Evolutionary conservation across 2,888 invertebrate species (phyloP), one percentile per base, ranked within the genome.

Genomic region (Electrophaes corylata): DNA sequence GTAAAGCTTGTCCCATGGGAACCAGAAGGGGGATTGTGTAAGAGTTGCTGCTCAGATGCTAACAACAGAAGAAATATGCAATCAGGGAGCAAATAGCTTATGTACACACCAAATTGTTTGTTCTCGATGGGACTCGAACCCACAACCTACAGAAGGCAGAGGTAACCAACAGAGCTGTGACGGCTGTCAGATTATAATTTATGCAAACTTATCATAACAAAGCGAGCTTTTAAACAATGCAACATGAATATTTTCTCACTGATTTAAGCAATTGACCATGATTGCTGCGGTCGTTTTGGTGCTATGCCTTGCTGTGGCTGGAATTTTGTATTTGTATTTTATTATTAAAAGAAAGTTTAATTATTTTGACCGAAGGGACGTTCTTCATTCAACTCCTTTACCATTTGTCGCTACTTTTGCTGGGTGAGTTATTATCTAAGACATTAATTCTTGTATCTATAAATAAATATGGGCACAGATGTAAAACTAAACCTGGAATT

Each of bases 371-470:
- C 57, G 56, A 23, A 49, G 64, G 16, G 67, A 67, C 31, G 49
- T 65, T 20, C 14, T 67, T 26, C 64, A 62, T 49, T 56, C 62
- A 3, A 65, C 67, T 11, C 62, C 67, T 4, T 10, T 67, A 43
- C 67, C 67, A 2, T 67, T 60, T 49, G 31, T 65, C 12, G 50
- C 62, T 53, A 60, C 59, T 40, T 54, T 67, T 31, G 44, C 62
- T 16, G 67, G 67, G 67, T 67, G 62, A 11, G 67, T 62, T n/a
- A n/a, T n/a, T n/a, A n/a, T n/a, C n/a, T n/a, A n/a, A 35, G 3
- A 35, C 10, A 1, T 6, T 10, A 29, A 10, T 29, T 10, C 26
- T 26, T 26, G 26, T 18, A 40, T 11, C 23, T 29, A 31, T 1
- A 18, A 18, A 16, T 10, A 12, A 37, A 16, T 16, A 18, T 4